phyloP scores from a whole-genome alignment of 2,113 vertebrate genomes.

The Toxostoma redivivum region DNA sequence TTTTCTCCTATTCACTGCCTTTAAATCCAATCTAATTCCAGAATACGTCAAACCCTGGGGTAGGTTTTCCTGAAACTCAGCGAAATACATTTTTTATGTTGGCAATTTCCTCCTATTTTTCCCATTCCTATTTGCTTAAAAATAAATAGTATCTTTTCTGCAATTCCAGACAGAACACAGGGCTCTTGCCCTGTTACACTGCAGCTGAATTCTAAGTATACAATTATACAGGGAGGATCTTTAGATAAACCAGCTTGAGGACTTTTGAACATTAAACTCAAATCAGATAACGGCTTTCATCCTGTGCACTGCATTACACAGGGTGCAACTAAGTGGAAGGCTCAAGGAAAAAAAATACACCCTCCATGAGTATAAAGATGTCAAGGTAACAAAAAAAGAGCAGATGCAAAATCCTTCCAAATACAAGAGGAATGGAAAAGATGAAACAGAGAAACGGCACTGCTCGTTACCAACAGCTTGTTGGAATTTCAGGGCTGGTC shows the following conservation, averaged over 20 bases:
- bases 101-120: neutral
- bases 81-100: conserved; percentile 49
- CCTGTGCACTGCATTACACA: conserved; percentile 51
- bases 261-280: conserved; percentile 72
- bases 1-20: neutral
- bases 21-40: conserved; percentile 42
- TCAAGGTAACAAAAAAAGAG: conserved; percentile 48
- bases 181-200: conserved; percentile 37
- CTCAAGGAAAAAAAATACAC: conserved; percentile 41
- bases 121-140: conserved; percentile 57
- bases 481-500: neutral
- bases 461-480: neutral
- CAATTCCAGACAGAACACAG: conserved; percentile 66
- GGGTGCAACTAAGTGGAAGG: conserved; percentile 63
- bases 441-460: neutral
- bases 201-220: conserved; percentile 72
- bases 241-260: conserved; percentile 72
- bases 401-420: conserved; percentile 51
- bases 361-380: conserved; percentile 40
- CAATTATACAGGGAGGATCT: conserved; percentile 71
- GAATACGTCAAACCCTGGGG: neutral
- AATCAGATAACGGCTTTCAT: conserved; percentile 74
- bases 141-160: conserved; percentile 65
- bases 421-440: conserved; percentile 39
- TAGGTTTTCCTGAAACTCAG: conserved; percentile 34